Base-by-base conservation (phyloP, 2,113 vertebrate genomes). In the Cynocephalus volans region DNA sequence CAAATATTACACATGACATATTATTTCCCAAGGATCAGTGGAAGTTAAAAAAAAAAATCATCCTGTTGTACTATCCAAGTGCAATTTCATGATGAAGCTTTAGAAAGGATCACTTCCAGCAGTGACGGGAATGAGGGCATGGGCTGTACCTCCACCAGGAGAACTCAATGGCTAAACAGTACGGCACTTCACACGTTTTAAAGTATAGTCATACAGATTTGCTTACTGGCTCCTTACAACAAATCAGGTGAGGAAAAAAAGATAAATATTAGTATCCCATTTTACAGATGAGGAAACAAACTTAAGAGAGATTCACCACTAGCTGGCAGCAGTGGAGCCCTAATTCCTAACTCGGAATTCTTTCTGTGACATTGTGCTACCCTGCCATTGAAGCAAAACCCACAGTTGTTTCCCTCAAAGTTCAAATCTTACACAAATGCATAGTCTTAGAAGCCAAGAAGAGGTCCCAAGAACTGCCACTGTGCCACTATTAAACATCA, bases 11-110 rank as follows among this genome's bases (percentile, higher is more conserved):
- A 62, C 7, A 7, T 0, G 11, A 26, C 0, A 11, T 3, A 4
- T 94, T 93, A 97, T 50, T 67, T 60, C 58, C 79, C 87, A 65
- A 89, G 58, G 41, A 54, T 36, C 62, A 62, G 5, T 36, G 21
- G 48, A 21, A 56, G 50, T 45, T 72, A 24, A 62, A 15, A 50
- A 80, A n/a, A 60, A 73, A 73, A 52, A 10, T 76, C 70, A 73
- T 33, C 75, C 23, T 50, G n/a, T 52, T 17, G n/a, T 1, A 10
- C 6, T 36, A 72, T 15, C 26, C 56, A 65, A 60, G 69, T 2
- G 8, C 36, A 31, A 52, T 11, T 31, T 75, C n/a, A 18, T 0
- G 15, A 24, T 1, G 14, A 62, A 31, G 73, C 79, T 84, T 50
- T 28, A 45, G 8, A 31, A 70, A 79, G 67, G 54, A 67, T 23